Conservation (phyloP, 2,888 invertebrate species). For the Ennomos fuscantarius region DNA sequence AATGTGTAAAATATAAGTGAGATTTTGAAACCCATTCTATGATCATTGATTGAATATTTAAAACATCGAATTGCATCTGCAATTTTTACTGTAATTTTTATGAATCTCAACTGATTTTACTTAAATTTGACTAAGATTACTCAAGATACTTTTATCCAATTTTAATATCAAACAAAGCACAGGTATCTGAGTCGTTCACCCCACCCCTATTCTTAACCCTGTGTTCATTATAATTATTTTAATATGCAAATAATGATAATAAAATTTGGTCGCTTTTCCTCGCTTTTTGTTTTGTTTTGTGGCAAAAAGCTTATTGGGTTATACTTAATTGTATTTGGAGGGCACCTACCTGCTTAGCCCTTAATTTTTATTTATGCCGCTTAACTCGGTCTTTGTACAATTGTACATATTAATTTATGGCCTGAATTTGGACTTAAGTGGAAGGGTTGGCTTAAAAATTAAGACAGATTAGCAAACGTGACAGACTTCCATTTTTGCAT, state of each 20-base stretch:
- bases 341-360: constrained; percentile 61
- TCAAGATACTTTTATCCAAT: not conserved
- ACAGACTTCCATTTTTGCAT: too few species aligned
- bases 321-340: constrained; percentile 75
- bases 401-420: constrained; percentile 52
- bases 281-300: constrained; percentile 75
- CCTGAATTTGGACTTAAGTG: constrained; percentile 25
- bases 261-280: constrained; percentile 75
- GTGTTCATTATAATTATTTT: constrained; percentile 78
- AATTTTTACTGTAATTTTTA: too few species aligned
- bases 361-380: constrained; percentile 78
- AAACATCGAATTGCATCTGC: too few species aligned
- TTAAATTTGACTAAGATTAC: too few species aligned
- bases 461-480: constrained; percentile 2
- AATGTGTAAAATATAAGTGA: too few species aligned
- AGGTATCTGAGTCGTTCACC: constrained; percentile 18
- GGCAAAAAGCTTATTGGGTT: constrained; percentile 76
- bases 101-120: too few species aligned
- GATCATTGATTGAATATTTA: too few species aligned
- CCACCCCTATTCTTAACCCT: constrained; percentile 54
- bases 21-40: too few species aligned
- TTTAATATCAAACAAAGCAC: constrained; percentile 13
- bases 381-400: constrained; percentile 57
- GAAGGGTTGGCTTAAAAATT: constrained; percentile 25
- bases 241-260: constrained; percentile 85